Evolutionary conservation across 2,113 vertebrate genomes (phyloP).

Genomic region (Progne subis): DNA sequence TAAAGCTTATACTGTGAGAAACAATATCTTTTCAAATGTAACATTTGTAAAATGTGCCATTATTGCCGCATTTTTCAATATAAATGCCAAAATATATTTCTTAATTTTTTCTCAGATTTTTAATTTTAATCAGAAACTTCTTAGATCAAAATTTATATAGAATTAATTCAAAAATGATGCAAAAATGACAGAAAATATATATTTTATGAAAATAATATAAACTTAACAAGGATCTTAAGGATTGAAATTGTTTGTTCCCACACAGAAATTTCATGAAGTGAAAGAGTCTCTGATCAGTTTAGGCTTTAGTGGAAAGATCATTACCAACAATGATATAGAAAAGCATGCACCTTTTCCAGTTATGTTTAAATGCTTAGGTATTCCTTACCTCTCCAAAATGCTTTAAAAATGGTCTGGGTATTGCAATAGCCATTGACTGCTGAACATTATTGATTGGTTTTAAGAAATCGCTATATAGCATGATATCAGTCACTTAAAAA

Average conservation of each 20-base stretch:
- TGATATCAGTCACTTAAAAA: background rate
- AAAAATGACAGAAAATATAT: background rate
- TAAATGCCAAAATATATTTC: background rate
- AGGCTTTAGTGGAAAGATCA: background rate
- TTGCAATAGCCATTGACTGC: background rate
- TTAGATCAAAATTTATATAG: background rate
- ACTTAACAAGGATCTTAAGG: background rate
- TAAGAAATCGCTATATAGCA: background rate
- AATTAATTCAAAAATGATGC: background rate
- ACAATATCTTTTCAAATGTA: background rate
- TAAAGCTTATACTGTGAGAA: background rate
- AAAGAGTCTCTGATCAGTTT: background rate
- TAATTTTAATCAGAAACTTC: background rate
- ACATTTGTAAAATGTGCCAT: background rate
- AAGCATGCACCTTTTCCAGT: background rate
- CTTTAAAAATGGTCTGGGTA: background rate
- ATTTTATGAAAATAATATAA: background rate
- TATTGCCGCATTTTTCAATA: background rate
- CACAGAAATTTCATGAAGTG: background rate
- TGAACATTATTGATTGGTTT: background rate
- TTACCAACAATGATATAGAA: background rate
- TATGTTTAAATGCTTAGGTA: slow-evolving; percentile 2
- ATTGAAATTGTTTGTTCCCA: background rate
- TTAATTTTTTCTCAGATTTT: background rate
- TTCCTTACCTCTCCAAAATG: background rate